phyloP scores from a whole-genome alignment of 1,140 invertebrate genomes.

The Cydia amplana region DNA sequence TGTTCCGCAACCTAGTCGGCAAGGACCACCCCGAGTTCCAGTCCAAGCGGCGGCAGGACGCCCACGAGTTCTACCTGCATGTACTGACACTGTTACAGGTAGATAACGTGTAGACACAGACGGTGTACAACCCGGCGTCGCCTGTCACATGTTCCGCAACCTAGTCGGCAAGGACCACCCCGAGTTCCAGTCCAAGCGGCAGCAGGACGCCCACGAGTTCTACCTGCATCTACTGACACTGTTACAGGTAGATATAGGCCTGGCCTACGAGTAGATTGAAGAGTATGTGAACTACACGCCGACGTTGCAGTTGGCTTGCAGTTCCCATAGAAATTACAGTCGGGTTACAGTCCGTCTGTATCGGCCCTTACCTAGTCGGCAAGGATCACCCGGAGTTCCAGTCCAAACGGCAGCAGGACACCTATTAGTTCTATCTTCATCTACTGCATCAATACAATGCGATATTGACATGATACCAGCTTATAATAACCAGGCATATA shows the following conservation, averaged over 20 bases:
- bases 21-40: conserved; percentile 96
- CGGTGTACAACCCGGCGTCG: conserved; percentile 83
- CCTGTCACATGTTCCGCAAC: conserved; percentile 95
- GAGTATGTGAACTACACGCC: no score
- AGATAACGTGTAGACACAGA: conserved; percentile 93
- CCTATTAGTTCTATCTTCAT: conserved; percentile 84
- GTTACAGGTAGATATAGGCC: conserved; percentile 95
- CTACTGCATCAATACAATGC: no score
- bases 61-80: conserved; percentile 97
- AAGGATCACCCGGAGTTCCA: conserved; percentile 87
- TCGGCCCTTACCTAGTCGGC: no score
- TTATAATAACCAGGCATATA: no score
- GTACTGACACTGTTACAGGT: conserved; percentile 93
- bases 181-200: conserved; percentile 96
- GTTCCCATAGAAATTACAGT: no score
- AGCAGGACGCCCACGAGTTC: conserved; percentile 99
- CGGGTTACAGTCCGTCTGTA: no score
- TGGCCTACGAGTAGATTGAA: no score
- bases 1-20: conserved; percentile 97
- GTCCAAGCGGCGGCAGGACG: conserved; percentile 98
- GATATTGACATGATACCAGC: no score
- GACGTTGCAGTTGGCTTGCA: no score
- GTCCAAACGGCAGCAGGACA: conserved; percentile 98
- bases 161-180: conserved; percentile 95
- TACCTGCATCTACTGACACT: conserved; percentile 94